Percentiles rank a stretch among this genome's conserved stretches.
Conservation (phyloP, 1,140 invertebrate genomes). For the Sycophaga agraensis region DNA sequence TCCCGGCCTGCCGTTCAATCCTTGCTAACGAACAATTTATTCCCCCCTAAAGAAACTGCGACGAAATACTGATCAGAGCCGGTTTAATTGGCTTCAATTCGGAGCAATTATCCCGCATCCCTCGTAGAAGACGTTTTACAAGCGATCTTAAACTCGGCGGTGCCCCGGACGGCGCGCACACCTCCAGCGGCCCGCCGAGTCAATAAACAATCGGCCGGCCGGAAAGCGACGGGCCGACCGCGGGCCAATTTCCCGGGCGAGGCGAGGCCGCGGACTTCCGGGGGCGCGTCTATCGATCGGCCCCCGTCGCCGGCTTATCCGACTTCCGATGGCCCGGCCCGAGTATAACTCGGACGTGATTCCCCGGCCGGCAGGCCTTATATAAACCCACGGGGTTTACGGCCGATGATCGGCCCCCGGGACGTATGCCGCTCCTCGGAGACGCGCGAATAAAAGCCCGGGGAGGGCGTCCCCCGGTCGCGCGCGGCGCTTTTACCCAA, state of each 20-base stretch:
- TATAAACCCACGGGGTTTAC: constrained; percentile 18
- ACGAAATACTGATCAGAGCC: constrained; percentile 30
- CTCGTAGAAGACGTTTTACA: constrained; percentile 27
- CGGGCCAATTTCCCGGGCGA: not conserved
- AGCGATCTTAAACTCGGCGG: constrained; percentile 31
- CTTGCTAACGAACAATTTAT: constrained; percentile 31
- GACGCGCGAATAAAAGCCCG: not conserved
- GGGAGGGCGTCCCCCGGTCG: not conserved
- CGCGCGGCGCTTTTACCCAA: not conserved
- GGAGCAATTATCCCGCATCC: constrained; percentile 29
- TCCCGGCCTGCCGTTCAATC: constrained; percentile 23
- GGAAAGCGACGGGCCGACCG: not conserved
- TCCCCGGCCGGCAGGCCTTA: constrained; percentile 14
- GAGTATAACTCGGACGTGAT: constrained; percentile 26
- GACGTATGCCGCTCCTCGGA: too few species aligned
- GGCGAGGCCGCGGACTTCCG: constrained; percentile 6
- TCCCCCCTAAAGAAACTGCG: constrained; percentile 26
- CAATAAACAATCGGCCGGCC: not conserved
- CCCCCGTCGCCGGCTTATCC: constrained; percentile 32
- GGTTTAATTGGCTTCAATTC: constrained; percentile 31
- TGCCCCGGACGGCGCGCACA: too few species aligned
- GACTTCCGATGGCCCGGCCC: constrained; percentile 29
- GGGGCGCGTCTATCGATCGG: too few species aligned
- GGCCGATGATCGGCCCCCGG: not conserved
- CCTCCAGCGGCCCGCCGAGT: too few species aligned